These are phyloP conservation scores for Lutraria rhynchaena DNA, from an alignment of 1,140 invertebrate species.

Conservation along the genomic window DNA sequence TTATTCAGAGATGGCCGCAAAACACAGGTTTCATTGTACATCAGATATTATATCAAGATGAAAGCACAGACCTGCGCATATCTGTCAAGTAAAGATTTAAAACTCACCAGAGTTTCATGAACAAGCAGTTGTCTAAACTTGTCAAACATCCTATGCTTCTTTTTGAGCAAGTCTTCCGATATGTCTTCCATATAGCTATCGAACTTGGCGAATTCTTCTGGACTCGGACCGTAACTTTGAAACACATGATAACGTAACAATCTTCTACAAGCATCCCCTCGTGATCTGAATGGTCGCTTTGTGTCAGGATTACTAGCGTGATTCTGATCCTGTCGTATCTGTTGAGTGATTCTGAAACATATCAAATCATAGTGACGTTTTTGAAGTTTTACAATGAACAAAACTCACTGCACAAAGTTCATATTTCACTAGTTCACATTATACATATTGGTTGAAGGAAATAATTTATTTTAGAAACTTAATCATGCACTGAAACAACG, in stretches of 20 bases:
- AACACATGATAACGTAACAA: constrained; percentile 91
- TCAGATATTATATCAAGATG: no score
- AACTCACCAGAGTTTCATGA: constrained; percentile 92
- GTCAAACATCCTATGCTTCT: constrained; percentile 89
- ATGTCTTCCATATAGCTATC: constrained; percentile 90
- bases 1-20: no score
- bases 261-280: constrained; percentile 90
- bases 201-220: constrained; percentile 69
- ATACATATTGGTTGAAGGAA: no score
- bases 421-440: no score
- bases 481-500: no score
- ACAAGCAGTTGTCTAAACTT: constrained; percentile 91
- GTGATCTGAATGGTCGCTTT: constrained; percentile 88
- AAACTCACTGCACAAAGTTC: no score
- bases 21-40: no score
- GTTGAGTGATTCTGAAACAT: constrained; percentile 87
- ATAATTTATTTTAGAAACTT: no score
- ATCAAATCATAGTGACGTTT: no score
- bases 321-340: constrained; percentile 90
- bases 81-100: not conserved
- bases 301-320: constrained; percentile 90
- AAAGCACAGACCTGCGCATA: not conserved
- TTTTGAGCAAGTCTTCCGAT: constrained; percentile 88
- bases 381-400: no score
- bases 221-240: constrained; percentile 57